Base-by-base conservation (phyloP, 2,888 invertebrate genomes). In the Andrena haemorrhoa region DNA sequence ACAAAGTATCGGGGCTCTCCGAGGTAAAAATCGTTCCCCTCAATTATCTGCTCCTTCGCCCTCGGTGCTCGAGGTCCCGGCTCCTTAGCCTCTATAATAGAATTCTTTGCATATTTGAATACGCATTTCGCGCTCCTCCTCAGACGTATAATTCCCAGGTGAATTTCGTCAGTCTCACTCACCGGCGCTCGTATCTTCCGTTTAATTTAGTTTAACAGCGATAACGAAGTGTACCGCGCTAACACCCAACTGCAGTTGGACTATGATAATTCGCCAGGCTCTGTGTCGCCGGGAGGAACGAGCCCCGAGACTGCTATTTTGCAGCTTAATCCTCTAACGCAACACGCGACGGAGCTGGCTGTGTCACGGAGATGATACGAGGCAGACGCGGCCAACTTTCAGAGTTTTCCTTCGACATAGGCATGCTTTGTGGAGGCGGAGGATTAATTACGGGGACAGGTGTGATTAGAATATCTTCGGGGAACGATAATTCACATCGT, bases 151-250 rank as follows among this genome's bases (percentile, higher is more conserved):
- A 31, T 31, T 75, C 33, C n/a, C 20, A 8, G 35, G 33, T 12
- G 35, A 47, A 64, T 65, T 71, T 49, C 41, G n/a, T 49, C 61
- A 29, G 20, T n/a, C 16, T 2, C n/a, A 3, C 69, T 56, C 60
- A 12, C 29, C 56, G 41, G 0, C 16, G n/a, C 47, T 12, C 61
- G 51, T 71, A 35, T 65, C 58, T 49, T 33, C 41, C 35, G 58
- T 82, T 82, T 69, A 82, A 83, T 82, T 70, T 49, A 76, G 60
- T 75, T 73, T 61, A 76, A 56, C 31, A 41, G 31, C 60, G 76
- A 82, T 76, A 82, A 83, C 75, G 75, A 81, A 81, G 72, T 47
- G 71, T 35, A 53, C 41, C 29, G 47, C 53, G 68, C 51, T 47
- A 76, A 76, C 70, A 65, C 51, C 58, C 53, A 69, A 61, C 66